Base-by-base conservation (phyloP, 2,113 vertebrate genomes). In the Dasypus novemcinctus region DNA sequence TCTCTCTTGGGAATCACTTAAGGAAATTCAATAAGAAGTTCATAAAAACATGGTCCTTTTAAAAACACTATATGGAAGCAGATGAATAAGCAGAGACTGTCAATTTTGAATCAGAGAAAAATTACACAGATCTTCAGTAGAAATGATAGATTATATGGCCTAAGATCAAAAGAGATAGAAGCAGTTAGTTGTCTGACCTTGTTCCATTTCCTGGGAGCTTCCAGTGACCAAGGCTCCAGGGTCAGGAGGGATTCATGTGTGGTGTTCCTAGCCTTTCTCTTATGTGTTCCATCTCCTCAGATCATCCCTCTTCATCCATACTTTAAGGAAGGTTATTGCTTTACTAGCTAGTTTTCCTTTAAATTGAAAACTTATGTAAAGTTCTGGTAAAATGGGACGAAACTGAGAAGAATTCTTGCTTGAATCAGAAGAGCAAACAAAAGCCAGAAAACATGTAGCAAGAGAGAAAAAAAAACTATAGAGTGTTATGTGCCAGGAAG, bases 331-430 rank as follows among this genome's bases (percentile, higher is more conserved):
- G 5, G 69, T 59, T 23, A 18, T 83, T n/a, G 75, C 43, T 86
- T 88, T 78, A 64, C n/a, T 89, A 84, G 33, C 31, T 71, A n/a
- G 52, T 63, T 63, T 95, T 59, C 27, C 38, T 87, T 87, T 90
- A 54, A 66, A 72, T 66, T 29, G 41, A 43, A 72, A 43, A 7
- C n/a, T 11, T 46, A 23, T 6, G 46, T 63, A 52, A 88, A 95
- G 31, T 83, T 69, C 64, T 79, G 52, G n/a, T 29, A 96, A 83
- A 27, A 49, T 38, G 15, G n/a, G 10, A 79, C 41, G 3, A 91
- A 96, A 92, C 29, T 33, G 12, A 23, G 43, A 95, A 72, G 54
- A 90, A 91, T 31, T 81, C 61, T 93, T 78, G 15, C 27, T 76
- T 81, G 29, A 69, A 87, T 63, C 69, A 86, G 31, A 79, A 75